Evolutionary conservation across 2,888 invertebrate genomes (phyloP).

Genomic region (Laothoe populi): DNA sequence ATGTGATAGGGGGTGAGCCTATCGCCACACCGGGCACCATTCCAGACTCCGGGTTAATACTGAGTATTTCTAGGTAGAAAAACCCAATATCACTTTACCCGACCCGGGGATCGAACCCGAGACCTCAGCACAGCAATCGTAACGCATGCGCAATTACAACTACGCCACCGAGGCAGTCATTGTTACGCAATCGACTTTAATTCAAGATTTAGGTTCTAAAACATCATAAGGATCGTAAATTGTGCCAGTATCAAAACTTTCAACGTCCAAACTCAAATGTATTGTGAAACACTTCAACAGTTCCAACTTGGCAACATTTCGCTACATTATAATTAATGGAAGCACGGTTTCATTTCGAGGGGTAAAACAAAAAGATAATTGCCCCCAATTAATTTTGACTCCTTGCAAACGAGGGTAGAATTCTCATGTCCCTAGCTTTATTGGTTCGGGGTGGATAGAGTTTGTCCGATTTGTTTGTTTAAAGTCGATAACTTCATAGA

Average conservation of each 20-base stretch:
- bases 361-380: slow-evolving; percentile 80
- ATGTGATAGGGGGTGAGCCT: too few species aligned
- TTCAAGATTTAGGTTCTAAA: slow-evolving; percentile 34
- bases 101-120: too few species aligned
- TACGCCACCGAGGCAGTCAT: too few species aligned
- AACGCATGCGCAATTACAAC: too few species aligned
- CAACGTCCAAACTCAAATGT: slow-evolving; percentile 50
- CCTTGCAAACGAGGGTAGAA: slow-evolving; percentile 69
- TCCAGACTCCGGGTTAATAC: too few species aligned
- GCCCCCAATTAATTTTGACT: slow-evolving; percentile 77
- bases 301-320: slow-evolving; percentile 58
- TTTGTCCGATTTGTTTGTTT: slow-evolving; percentile 63
- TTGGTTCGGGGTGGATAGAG: slow-evolving; percentile 63
- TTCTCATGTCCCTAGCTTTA: slow-evolving; percentile 60
- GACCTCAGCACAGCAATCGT: too few species aligned
- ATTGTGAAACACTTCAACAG: slow-evolving; percentile 45
- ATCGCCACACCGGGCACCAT: too few species aligned
- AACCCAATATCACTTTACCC: too few species aligned
- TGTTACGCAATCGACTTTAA: neutral
- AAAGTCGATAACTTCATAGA: slow-evolving; percentile 57
- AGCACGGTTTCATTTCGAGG: slow-evolving; percentile 63
- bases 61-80: too few species aligned
- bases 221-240: slow-evolving; percentile 47
- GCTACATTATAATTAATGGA: slow-evolving; percentile 69
- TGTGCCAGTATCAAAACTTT: slow-evolving; percentile 50